These are phyloP conservation scores for Habrosyne pyritoides DNA, from an alignment of 2,888 invertebrate genomes.

Conservation along the genomic window DNA sequence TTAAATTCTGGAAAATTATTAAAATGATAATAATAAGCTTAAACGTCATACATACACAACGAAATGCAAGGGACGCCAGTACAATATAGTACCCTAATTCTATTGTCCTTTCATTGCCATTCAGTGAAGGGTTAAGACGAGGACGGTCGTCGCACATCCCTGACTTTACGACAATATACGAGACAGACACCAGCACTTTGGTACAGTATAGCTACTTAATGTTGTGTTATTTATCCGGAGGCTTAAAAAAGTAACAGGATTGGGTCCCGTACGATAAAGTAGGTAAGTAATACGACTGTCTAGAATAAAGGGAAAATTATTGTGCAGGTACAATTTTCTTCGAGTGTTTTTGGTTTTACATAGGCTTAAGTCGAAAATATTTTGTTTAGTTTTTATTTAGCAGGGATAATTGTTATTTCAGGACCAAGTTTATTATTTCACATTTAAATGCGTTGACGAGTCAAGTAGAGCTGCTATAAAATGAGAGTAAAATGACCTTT, in stretches of 20 bases:
- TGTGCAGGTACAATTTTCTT: too few relatives aligned
- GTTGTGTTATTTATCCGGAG: conserved; percentile 3
- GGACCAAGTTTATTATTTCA: too few relatives aligned
- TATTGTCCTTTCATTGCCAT: background rate
- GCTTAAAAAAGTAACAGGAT: background rate
- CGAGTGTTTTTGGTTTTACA: too few relatives aligned
- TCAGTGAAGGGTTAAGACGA: background rate
- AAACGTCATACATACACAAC: background rate
- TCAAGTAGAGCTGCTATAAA: background rate
- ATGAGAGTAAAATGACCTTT: background rate
- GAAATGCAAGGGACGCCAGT: background rate
- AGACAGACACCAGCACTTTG: conserved; percentile 2
- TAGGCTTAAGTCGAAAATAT: too few relatives aligned
- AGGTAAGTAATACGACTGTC: background rate
- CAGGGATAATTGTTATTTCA: background rate
- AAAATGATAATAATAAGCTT: background rate
- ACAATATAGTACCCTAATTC: background rate
- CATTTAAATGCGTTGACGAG: background rate
- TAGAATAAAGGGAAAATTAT: background rate
- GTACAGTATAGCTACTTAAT: conserved; percentile 4
- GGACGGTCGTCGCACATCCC: conserved; percentile 6
- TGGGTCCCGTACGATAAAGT: background rate
- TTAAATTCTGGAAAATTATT: background rate
- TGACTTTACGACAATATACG: conserved; percentile 9
- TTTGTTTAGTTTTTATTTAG: too few relatives aligned